Conservation (phyloP, 2,797 vertebrate species). For the Enteromius paludinosus region DNA sequence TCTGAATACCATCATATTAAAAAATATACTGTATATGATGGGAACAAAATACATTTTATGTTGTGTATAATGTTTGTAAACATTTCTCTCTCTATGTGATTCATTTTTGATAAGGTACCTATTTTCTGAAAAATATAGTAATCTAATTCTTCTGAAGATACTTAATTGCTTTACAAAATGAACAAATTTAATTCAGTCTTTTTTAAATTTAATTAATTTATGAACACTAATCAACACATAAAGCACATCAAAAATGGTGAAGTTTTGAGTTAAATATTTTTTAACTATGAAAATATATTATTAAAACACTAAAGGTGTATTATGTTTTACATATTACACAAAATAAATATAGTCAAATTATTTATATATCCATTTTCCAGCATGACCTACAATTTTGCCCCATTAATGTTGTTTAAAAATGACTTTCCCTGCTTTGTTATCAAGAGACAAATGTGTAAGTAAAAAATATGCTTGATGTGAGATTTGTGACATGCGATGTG, state of each 20-base stretch:
- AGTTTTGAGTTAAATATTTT: neutral
- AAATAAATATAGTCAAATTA: neutral
- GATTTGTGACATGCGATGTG: neutral
- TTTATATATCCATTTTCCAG: neutral
- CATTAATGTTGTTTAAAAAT: neutral
- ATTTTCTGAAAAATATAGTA: neutral
- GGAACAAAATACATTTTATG: neutral
- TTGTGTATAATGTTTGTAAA: neutral
- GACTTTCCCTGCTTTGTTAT: neutral
- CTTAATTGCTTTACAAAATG: neutral
- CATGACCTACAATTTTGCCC: neutral
- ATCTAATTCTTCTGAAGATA: neutral
- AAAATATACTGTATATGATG: neutral
- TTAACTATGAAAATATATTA: neutral
- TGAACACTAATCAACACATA: neutral
- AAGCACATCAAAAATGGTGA: neutral
- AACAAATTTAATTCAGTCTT: neutral
- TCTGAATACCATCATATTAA: neutral
- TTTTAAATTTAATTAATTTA: neutral
- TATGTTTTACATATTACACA: neutral
- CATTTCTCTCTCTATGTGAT: neutral
- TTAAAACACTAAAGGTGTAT: neutral
- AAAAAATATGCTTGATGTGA: neutral
- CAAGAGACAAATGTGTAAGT: neutral
- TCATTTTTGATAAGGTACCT: neutral